Evolutionary conservation across 2,797 vertebrate genomes (phyloP).

Genomic region (Brachyalestes nurse): DNA sequence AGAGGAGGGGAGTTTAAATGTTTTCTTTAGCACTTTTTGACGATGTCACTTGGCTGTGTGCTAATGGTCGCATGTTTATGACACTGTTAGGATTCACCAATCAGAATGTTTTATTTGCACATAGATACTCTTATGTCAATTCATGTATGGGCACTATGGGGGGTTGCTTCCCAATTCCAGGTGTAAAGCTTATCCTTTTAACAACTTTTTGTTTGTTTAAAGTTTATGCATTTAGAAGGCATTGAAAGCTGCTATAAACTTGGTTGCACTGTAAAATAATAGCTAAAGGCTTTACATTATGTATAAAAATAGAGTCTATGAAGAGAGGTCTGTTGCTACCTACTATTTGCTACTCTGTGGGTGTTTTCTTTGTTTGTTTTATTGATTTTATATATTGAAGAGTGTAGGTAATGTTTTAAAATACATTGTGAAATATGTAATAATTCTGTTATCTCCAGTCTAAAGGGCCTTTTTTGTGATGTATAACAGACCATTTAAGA

Average conservation of each 20-base stretch:
- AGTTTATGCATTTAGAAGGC: slow-evolving; percentile 31
- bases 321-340: neutral
- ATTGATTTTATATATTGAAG: slow-evolving; percentile 23
- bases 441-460: neutral
- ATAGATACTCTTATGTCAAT: slow-evolving; percentile 65
- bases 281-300: slow-evolving; percentile 34
- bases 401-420: slow-evolving; percentile 10
- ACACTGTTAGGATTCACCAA: slow-evolving; percentile 39
- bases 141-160: slow-evolving; percentile 56
- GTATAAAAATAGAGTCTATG: slow-evolving; percentile 13
- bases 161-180: slow-evolving; percentile 15
- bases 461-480: neutral
- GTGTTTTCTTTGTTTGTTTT: slow-evolving; percentile 12
- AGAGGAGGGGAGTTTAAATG: slow-evolving; percentile 21
- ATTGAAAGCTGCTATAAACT: slow-evolving; percentile 37
- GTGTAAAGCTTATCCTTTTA: slow-evolving; percentile 11
- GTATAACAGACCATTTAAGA: neutral
- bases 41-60: slow-evolving; percentile 59
- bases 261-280: slow-evolving; percentile 41
- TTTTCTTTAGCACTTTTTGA: slow-evolving; percentile 55
- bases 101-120: slow-evolving; percentile 58
- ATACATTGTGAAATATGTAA: slow-evolving; percentile 3
- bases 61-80: slow-evolving; percentile 46
- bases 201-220: slow-evolving; percentile 8
- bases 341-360: slow-evolving; percentile 2